Evolutionary conservation across 1,140 invertebrate species (phyloP).

Genomic region (Zophobas atratus): DNA sequence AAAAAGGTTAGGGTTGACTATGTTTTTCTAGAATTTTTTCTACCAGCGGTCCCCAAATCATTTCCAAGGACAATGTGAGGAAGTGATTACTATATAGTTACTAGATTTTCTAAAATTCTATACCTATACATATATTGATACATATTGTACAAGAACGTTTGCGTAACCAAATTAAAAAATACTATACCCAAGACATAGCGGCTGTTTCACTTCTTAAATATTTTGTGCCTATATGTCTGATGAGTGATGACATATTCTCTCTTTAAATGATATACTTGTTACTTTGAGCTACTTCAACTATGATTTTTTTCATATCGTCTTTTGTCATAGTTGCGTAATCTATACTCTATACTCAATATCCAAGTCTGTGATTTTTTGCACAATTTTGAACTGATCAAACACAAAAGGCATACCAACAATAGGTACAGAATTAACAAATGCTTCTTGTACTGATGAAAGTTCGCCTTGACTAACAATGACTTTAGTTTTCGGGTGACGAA

Average conservation of each 20-base stretch:
- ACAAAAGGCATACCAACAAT: conserved; percentile 80
- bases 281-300: conserved; percentile 47
- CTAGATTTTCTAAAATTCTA: too few relatives aligned
- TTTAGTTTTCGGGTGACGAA: conserved; percentile 76
- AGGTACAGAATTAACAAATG: conserved; percentile 79
- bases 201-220: conserved; percentile 60
- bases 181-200: conserved; percentile 65
- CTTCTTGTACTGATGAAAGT: conserved; percentile 78
- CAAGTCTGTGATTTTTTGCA: conserved; percentile 48
- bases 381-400: conserved; percentile 75
- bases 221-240: conserved; percentile 63
- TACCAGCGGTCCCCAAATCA: too few relatives aligned
- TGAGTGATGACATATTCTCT: conserved; percentile 66
- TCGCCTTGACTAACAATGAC: conserved; percentile 83
- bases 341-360: conserved; percentile 52
- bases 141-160: too few relatives aligned
- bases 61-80: too few relatives aligned
- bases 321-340: conserved; percentile 42
- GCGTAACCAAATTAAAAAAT: conserved; percentile 59
- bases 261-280: conserved; percentile 5
- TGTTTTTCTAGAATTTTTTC: too few relatives aligned
- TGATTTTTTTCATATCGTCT: conserved; percentile 47
- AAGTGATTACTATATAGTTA: too few relatives aligned
- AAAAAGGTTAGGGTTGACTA: too few relatives aligned
- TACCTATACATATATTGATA: too few relatives aligned